phyloP scores from a whole-genome alignment of 2,888 invertebrate genomes.

The Cyclophora albipunctata region DNA sequence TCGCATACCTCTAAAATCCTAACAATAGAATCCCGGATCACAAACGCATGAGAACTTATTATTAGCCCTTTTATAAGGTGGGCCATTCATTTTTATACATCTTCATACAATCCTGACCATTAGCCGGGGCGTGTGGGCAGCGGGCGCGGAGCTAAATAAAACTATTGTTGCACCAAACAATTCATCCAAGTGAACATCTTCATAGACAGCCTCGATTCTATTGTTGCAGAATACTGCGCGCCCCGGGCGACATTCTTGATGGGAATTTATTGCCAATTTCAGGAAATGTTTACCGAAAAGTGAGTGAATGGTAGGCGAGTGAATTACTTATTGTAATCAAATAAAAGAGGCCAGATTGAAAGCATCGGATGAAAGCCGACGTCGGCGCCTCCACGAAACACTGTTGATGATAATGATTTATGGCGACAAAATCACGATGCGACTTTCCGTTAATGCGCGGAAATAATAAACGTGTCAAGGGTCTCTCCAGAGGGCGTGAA shows the following conservation, averaged over 20 bases:
- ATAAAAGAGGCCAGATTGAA: conserved; percentile 71
- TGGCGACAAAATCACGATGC: conserved; percentile 61
- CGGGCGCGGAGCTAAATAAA: conserved; percentile 71
- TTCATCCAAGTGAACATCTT: conserved; percentile 72
- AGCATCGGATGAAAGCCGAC: conserved; percentile 67
- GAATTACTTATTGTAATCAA: conserved; percentile 72
- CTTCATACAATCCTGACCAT: conserved; percentile 71
- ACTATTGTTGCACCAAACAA: conserved; percentile 70
- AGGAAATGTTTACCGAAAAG: conserved; percentile 67
- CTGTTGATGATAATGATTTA: conserved; percentile 72
- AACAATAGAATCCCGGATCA: conserved; percentile 60
- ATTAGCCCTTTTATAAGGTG: conserved; percentile 64
- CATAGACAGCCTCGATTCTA: conserved; percentile 54
- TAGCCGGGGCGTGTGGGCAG: conserved; percentile 73
- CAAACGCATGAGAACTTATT: conserved; percentile 72
- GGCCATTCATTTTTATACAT: conserved; percentile 66
- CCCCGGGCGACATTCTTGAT: conserved; percentile 54
- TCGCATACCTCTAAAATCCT: conserved; percentile 50
- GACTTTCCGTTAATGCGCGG: conserved; percentile 61
- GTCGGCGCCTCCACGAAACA: conserved; percentile 44
- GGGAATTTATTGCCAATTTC: conserved; percentile 72
- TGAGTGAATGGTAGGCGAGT: conserved; percentile 67
- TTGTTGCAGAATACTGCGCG: conserved; percentile 54
- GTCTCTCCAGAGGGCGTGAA: conserved; percentile 41
- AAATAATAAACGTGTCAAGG: conserved; percentile 59